Evolutionary conservation across 2,888 invertebrate genomes (phyloP), one percentile per base, ranked within the genome.

Genomic region (Neocrepidodera transversa): DNA sequence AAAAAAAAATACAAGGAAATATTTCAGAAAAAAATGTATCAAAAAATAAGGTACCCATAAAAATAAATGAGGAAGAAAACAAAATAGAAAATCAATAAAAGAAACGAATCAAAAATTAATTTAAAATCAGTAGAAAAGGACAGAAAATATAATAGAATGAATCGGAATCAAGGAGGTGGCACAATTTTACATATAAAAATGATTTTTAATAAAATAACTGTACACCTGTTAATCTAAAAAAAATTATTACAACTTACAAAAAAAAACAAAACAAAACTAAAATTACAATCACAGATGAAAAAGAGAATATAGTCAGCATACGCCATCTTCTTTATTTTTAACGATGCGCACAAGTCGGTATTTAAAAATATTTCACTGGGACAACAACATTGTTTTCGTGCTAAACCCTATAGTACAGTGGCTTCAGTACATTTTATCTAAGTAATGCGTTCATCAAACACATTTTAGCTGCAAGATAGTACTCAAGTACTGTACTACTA

Each of bases 211-310:
- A n/a, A 63, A 60, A 55, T 56, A 58, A 63, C 60, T 60, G 52
- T 38, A 63, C 58, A 43, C 26, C 18, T 36, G 36, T 52, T 43
- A 43, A 38, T 26, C 28, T 54, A 54, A 17, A 51, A n/a, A n/a
- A 56, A 56, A 38, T 56, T 42, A 36, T 26, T 28, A 53, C 55
- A 60, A 56, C 35, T 52, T 42, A 55, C 38, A 38, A 45, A 26
- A 23, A 38, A 45, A 32, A 56, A 47, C 26, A 58, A n/a, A n/a
- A n/a, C n/a, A n/a, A 3, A 62, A 65, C 70, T 73, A 74, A 73
- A 72, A 72, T 72, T 72, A 75, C 64, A 73, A 75, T 75, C 75
- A 75, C 75, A 75, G 75, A 74, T 71, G 66, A 70, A 63, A 66
- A 66, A 60, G 60, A 67, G 49, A 60, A 62, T 48, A 56, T 62